phyloP scores from a whole-genome alignment of 2,888 invertebrate genomes.

The Camponotus fellah region DNA sequence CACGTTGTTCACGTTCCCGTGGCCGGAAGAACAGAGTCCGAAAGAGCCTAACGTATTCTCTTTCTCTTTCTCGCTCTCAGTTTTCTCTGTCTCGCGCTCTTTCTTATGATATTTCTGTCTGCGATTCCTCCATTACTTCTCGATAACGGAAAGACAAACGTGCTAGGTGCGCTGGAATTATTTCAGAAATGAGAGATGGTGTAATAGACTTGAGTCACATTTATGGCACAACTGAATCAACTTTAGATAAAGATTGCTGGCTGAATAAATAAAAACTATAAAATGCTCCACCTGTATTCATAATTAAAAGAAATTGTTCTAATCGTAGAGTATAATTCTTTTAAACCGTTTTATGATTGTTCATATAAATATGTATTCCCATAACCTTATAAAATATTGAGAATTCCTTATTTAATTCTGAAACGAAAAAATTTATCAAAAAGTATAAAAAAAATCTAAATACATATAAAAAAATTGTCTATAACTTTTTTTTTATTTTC shows the following conservation, averaged over 20 bases:
- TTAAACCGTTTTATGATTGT: conserved; percentile 20
- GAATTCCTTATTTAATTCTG: background rate
- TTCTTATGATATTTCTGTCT: conserved; percentile 61
- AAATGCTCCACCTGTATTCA: background rate
- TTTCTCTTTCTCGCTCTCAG: background rate
- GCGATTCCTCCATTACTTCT: conserved; percentile 51
- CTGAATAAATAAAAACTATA: conserved; percentile 7
- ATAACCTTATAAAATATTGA: background rate
- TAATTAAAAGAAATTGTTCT: conserved; percentile 7
- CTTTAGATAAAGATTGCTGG: background rate
- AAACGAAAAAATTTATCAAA: background rate
- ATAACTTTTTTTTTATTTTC: background rate
- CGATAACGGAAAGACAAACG: conserved; percentile 61
- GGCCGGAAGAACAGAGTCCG: conserved; percentile 74
- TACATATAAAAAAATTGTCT: background rate
- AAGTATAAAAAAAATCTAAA: background rate
- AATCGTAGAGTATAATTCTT: background rate
- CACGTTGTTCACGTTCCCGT: conserved; percentile 63
- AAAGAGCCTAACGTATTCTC: conserved; percentile 51
- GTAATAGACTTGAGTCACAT: background rate
- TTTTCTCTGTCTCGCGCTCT: background rate
- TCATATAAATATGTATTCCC: conserved; percentile 11
- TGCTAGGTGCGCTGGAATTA: background rate
- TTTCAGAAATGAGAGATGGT: conserved; percentile 7
- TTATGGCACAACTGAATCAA: conserved; percentile 7